Evolutionary conservation across 1,140 invertebrate genomes (phyloP), one percentile per base, ranked within the genome.

Genomic region (Oedothorax gibbosus): DNA sequence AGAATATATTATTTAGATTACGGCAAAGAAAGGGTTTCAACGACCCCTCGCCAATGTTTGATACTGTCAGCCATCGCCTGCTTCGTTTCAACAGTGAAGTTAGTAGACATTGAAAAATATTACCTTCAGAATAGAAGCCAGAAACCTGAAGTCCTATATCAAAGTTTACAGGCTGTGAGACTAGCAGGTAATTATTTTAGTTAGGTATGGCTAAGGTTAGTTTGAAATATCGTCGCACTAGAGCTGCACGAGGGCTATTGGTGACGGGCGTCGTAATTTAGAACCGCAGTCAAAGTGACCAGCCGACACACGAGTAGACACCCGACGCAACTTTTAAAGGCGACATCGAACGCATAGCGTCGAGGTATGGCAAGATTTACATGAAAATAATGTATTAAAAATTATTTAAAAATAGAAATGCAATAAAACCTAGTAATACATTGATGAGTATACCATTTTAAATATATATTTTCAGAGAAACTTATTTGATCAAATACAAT

Each of bases 11-110:
- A 18, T n/a, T n/a, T 11, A 35, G 81, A 75, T 50, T 10, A 71
- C 8, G 11, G 1, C 3, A 20, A 8, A n/a, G 60, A 51, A 51
- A 12, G 75, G 12, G 56, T 15, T 9, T 15, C 9, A 15, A 62
- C 54, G 12, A 84, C 81, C 7, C 20, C 51, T n/a, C 71, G 81
- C 0, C 81, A 84, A 56, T 18, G 71, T 76, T 12, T 75, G 2
- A 66, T 84, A 21, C 50, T 84, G 57, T 84, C 81, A 5, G 81
- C 81, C 72, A 84, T 84, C 14, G n/a, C 81, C 20, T 73, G 68
- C 57, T 84, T 53, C 57, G 81, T 84, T 7, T 21, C 75, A 12
- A 75, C 76, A 8, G 64, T 62, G 8, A 75, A 51, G 49, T 53
- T 50, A 21, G 60, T 57, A 51, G 81, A 84, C 0, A 84, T 84